Conservation (phyloP, 2,113 vertebrate species). For the Ciconia maguari region DNA sequence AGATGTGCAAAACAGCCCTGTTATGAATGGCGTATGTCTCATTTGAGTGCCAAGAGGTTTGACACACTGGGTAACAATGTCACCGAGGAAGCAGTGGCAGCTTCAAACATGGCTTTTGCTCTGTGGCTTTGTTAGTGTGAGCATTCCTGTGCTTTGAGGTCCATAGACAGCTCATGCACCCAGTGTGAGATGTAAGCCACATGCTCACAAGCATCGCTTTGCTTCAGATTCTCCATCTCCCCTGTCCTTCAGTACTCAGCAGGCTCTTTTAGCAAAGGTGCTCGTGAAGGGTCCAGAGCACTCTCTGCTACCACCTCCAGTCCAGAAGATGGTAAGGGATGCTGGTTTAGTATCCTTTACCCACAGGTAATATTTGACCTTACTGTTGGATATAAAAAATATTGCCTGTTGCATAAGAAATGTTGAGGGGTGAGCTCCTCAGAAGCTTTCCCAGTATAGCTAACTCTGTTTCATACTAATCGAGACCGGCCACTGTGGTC, state of each 20-base stretch:
- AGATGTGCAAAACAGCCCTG: not conserved
- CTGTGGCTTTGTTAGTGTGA: not conserved
- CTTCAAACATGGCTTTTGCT: not conserved
- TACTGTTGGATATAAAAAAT: not conserved
- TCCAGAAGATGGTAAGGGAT: not conserved
- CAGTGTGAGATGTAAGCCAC: accelerated
- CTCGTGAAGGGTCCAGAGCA: not conserved
- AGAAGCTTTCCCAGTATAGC: not conserved
- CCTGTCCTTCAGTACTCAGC: not conserved
- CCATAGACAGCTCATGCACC: not conserved
- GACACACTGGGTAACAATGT: not conserved
- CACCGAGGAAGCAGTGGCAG: accelerated
- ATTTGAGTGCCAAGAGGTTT: not conserved
- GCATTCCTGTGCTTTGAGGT: not conserved
- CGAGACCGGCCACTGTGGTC: not conserved
- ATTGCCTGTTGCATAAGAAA: not conserved
- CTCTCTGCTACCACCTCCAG: not conserved
- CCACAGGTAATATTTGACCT: not conserved
- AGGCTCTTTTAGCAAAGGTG: not conserved
- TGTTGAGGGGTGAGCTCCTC: not conserved
- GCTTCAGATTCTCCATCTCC: not conserved
- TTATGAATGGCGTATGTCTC: not conserved
- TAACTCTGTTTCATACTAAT: not conserved
- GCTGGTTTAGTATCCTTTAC: not conserved
- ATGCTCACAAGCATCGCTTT: accelerated